Conservation (phyloP, 2,888 invertebrate genomes). For the Oligia latruncula region DNA sequence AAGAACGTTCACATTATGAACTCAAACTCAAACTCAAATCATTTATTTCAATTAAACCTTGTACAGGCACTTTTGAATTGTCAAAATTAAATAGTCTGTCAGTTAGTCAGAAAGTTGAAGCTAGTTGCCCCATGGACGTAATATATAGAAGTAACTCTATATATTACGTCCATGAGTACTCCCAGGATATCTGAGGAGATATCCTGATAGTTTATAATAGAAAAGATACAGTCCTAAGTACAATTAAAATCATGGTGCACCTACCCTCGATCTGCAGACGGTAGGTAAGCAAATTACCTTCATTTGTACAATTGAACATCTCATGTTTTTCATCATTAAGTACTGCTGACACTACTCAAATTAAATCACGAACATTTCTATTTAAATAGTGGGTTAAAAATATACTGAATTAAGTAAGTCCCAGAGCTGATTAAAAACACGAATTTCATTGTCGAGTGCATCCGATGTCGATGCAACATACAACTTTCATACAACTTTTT, state of each 20-base stretch:
- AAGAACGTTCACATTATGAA: too few relatives aligned
- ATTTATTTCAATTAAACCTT: too few relatives aligned
- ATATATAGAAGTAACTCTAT: too few relatives aligned
- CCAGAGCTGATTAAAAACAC: not conserved
- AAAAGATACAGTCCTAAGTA: conserved; percentile 13
- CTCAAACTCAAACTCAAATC: too few relatives aligned
- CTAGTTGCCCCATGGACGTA: too few relatives aligned
- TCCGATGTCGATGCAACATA: too few relatives aligned
- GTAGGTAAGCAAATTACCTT: conserved; percentile 76
- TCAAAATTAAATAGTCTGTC: too few relatives aligned
- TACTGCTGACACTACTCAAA: conserved; percentile 55
- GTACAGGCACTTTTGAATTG: too few relatives aligned
- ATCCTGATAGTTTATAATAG: not conserved
- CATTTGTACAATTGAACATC: conserved; percentile 76
- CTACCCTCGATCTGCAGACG: conserved; percentile 61
- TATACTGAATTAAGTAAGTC: not conserved
- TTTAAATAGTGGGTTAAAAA: conserved; percentile 29
- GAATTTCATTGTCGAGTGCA: too few relatives aligned
- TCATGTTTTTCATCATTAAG: conserved; percentile 75
- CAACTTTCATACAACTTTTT: not conserved
- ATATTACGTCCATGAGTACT: too few relatives aligned
- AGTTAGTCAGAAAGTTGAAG: too few relatives aligned
- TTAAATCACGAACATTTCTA: conserved; percentile 64
- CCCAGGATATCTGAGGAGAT: too few relatives aligned
- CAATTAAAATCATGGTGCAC: conserved; percentile 37